Evolutionary conservation across 1,140 invertebrate species (phyloP).

Genomic region (Drosophila kikkawai): DNA sequence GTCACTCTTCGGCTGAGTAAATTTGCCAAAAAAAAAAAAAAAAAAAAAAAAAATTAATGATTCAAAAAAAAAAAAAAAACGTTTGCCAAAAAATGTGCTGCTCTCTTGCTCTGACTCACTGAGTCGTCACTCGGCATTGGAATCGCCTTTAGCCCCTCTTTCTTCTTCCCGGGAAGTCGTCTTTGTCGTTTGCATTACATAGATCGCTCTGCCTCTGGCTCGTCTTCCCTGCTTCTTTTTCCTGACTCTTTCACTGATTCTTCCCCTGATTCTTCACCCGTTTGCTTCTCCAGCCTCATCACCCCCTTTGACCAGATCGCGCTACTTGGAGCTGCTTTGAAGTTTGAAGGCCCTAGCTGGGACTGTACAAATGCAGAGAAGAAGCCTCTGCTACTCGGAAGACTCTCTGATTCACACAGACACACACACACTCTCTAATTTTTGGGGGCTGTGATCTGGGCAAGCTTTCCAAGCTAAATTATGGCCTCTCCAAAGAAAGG

Average conservation of each 20-base stretch:
- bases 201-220: conserved; percentile 39
- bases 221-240: not conserved
- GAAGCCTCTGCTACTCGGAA: conserved; percentile 30
- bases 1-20: conserved; percentile 41
- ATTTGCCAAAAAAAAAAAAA: conserved; percentile 35
- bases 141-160: not conserved
- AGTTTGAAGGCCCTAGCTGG: conserved; percentile 11
- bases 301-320: conserved; percentile 4
- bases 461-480: conserved; percentile 5
- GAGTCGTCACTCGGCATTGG: conserved; percentile 6
- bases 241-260: not conserved
- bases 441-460: not conserved
- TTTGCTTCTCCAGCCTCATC: not conserved
- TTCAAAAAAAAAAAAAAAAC: not conserved
- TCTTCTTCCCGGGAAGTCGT: conserved; percentile 10
- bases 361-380: conserved; percentile 57
- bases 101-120: conserved; percentile 11
- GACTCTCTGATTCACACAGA: conserved; percentile 13
- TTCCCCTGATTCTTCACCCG: not conserved
- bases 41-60: conserved; percentile 1
- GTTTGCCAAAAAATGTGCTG: conserved; percentile 43
- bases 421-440: not conserved
- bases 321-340: not conserved
- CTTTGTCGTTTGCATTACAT: conserved; percentile 65
- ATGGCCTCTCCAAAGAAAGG: not conserved